Evolutionary conservation across 2,888 invertebrate genomes (phyloP), one percentile per base, ranked within the genome.

Genomic region (Drosophila quinaria): DNA sequence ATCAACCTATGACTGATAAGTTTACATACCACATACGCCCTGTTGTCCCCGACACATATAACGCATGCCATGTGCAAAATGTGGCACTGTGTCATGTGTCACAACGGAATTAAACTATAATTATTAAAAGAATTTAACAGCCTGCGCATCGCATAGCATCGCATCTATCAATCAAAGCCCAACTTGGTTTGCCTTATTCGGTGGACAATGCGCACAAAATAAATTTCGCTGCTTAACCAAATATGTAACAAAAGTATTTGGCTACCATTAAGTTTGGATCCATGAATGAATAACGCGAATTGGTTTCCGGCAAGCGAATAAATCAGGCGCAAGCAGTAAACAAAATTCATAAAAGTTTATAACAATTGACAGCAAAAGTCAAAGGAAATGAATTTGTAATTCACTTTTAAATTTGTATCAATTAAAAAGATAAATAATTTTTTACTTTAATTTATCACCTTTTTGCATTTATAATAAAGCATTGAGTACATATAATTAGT

Each of bases 181-280:
- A n/a, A 71, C 44, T 11, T 25, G 29, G 37, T 25, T 72, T 66
- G 33, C 74, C 78, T 35, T 70, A 50, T 76, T 55, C 41, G 74
- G 46, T 37, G 49, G 60, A 50, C 72, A 75, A 70, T 70, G 59
- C 41, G 62, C 62, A 52, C 60, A 66, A 66, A 80, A 74, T 77
- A 66, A 79, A 82, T 81, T 86, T 81, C 65, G 83, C 81, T 82
- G 83, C 70, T 70, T 68, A 60, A 60, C 83, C 86, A 80, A 86
- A 86, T 81, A 65, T 56, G 83, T 82, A 82, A 66, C 64, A 71
- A 81, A 84, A 69, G 66, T 64, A 66, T 79, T 81, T 82, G 65
- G 80, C 67, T 68, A 44, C 81, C 72, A 85, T 50, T 65, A 82
- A 65, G 61, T 75, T 75, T 65, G 63, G 33, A 17, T 49, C 42